Evolutionary conservation across 1,140 invertebrate species (phyloP).

Genomic region (Conopomorpha cramerella): DNA sequence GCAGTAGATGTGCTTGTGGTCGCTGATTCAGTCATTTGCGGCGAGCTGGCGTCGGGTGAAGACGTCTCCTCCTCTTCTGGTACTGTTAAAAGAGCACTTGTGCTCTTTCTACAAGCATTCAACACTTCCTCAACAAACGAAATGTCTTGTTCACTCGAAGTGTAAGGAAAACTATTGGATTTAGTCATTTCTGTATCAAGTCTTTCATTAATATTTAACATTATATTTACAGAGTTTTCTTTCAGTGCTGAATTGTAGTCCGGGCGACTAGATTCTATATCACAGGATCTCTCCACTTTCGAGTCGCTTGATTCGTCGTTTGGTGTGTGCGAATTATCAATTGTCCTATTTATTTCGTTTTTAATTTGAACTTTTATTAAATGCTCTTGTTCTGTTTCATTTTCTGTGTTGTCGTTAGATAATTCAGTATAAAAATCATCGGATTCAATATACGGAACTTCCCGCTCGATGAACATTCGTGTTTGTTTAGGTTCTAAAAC

Average conservation of each 20-base stretch:
- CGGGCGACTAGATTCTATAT: constrained; percentile 37
- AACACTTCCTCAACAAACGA: constrained; percentile 51
- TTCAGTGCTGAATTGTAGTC: constrained; percentile 39
- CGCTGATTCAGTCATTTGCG: constrained; percentile 66
- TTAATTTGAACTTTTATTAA: constrained; percentile 54
- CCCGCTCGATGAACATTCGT: constrained; percentile 43
- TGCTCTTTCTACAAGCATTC: constrained; percentile 40
- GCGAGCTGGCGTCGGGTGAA: constrained; percentile 48
- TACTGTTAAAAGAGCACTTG: constrained; percentile 60
- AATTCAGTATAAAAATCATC: constrained; percentile 38
- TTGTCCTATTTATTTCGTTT: constrained; percentile 54
- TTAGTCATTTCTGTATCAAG: constrained; percentile 23
- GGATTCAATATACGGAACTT: constrained; percentile 46
- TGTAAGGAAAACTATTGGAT: constrained; percentile 32
- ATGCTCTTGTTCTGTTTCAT: constrained; percentile 46
- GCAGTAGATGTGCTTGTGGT: constrained; percentile 69
- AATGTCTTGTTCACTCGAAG: constrained; percentile 28
- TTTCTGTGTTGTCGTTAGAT: constrained; percentile 42
- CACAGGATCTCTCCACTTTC: constrained; percentile 27
- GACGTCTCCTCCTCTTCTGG: constrained; percentile 66
- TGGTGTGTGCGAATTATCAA: constrained; percentile 22
- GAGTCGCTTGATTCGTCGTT: constrained; percentile 13
- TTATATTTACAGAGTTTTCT: constrained; percentile 44
- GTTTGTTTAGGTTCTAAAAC: constrained; percentile 44
- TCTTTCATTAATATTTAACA: constrained; percentile 25